Base-by-base conservation (phyloP, 2,797 vertebrate species). In the Luscinia luscinia region DNA sequence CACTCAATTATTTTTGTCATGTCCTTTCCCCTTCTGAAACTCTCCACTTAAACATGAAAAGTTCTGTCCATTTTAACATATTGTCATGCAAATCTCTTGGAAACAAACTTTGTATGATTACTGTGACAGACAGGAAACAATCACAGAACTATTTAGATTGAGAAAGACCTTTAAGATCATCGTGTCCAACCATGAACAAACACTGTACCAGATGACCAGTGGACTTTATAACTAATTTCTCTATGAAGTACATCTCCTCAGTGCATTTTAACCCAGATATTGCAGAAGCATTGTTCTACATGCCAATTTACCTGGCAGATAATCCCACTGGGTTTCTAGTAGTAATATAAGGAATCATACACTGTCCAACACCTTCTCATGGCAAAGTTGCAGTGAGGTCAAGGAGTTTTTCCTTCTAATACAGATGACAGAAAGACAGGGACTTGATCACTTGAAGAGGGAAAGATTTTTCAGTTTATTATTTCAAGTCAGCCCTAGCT, bases 141-240 rank as follows among this genome's bases (percentile, higher is more conserved):
- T 48, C 34, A 48, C 3, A 68, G 45, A n/a, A 48, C 15, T 18
- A 52, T 23, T 64, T 5, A 26, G 20, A 49, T 22, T n/a, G 32
- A 45, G 36, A 57, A 70, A 57, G 30, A 52, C 11, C 6, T 73
- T 58, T 43, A 48, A 38, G 3, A 52, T 41, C 34, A 38, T 6
- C 0, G 0, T 54, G 28, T 49, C 55, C 15, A 58, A 20, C 7
- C 0, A 1, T 18, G 34, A 86, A 46, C 34, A 46, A 49, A 26
- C 48, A 49, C 26, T 57, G 3, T 48, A 36, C 34, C 72, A 21
- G 11, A 52, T 43, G 20, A 68, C 5, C 34, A 75, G 7, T 1
- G 30, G 36, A 27, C n/a, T 54, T 54, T 4, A 23, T 19, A 38
- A 23, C 9, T 14, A 41, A 63, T 34, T 6, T 72, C 32, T 80